phyloP scores from a whole-genome alignment of 2,888 invertebrate genomes.

The Chaitophorus viminalis region DNA sequence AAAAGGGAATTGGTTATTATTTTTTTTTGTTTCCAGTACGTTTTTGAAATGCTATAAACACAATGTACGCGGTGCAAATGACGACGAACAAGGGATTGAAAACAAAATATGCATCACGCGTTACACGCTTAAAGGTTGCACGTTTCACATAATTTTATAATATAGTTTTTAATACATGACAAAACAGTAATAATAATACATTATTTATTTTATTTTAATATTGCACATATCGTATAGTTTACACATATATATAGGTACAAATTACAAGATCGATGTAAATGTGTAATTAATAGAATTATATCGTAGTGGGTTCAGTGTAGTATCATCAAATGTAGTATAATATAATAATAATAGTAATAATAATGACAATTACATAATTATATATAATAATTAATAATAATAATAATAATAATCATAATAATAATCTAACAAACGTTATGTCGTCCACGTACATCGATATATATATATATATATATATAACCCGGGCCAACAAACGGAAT shows the following conservation, averaged over 20 bases:
- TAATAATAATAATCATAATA: no score
- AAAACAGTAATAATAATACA: no score
- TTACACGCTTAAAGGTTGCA: neutral
- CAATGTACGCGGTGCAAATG: no score
- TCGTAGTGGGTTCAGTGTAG: neutral
- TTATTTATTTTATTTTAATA: neutral
- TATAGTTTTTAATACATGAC: no score
- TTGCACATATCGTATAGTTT: constrained; percentile 38
- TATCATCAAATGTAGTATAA: neutral
- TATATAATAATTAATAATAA: no score
- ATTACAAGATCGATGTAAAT: constrained; percentile 24
- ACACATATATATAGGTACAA: no score
- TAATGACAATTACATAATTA: no score
- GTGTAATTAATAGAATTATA: neutral
- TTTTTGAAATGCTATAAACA: no score
- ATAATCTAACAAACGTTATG: constrained; percentile 8
- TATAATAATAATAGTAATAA: neutral
- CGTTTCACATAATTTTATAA: no score
- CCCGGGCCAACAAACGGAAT: no score
- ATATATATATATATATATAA: no score
- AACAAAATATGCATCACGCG: neutral
- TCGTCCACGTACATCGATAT: neutral
- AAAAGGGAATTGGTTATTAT: no score
- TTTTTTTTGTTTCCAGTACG: neutral
- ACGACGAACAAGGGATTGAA: neutral